Conservation (phyloP, 2,113 vertebrate genomes). For the Pitta sordida region DNA sequence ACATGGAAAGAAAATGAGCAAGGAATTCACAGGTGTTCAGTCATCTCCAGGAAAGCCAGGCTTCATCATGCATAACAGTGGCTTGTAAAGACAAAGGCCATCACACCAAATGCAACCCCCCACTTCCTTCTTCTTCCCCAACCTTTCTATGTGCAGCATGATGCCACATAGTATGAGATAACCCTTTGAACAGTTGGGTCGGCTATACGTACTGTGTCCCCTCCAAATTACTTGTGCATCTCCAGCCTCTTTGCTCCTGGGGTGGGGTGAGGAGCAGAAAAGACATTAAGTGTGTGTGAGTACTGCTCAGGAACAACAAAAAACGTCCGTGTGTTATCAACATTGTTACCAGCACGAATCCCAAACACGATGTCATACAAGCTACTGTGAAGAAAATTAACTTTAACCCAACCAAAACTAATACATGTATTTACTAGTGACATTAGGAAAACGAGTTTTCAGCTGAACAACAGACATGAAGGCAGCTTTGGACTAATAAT, state of each 20-base stretch:
- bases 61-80: background rate
- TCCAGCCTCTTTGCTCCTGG: background rate
- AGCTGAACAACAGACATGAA: background rate
- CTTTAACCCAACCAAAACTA: background rate
- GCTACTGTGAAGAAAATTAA: background rate
- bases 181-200: background rate
- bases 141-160: background rate
- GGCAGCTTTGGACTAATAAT: background rate
- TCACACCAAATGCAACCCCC: background rate
- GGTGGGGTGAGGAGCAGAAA: rapidly evolving
- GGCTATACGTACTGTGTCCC: background rate
- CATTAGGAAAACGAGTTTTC: background rate
- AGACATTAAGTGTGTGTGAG: background rate
- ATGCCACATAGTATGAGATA: background rate
- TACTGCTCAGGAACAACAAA: background rate
- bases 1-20: background rate
- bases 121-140: background rate
- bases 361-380: background rate
- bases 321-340: background rate
- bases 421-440: background rate
- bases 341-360: background rate
- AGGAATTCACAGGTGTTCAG: background rate
- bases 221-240: rapidly evolving
- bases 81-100: background rate
- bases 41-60: background rate